A percentile compares a stretch with the other conserved stretches of the same genome.
Conservation (phyloP, 2,888 invertebrate species). For the Notocelia uddmanniana region DNA sequence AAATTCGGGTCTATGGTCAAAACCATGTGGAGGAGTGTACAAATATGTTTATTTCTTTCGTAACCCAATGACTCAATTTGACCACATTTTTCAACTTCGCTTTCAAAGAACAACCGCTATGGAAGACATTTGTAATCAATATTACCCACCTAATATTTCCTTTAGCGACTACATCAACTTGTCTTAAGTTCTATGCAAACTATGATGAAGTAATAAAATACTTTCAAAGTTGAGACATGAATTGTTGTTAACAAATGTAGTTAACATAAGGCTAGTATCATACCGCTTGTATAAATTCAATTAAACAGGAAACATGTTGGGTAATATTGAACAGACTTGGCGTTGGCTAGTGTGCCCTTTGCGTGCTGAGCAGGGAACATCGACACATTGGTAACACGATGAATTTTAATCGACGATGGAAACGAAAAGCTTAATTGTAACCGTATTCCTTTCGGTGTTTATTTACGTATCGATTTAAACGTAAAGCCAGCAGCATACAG, state of each 20-base stretch:
- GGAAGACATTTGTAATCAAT: constrained; percentile 4
- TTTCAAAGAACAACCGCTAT: neutral
- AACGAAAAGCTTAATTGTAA: neutral
- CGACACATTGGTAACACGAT: neutral
- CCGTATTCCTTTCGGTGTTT: neutral
- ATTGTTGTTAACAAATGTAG: neutral
- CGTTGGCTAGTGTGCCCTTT: neutral
- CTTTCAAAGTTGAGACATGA: neutral
- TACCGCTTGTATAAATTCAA: neutral
- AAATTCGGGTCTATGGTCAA: neutral
- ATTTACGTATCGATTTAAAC: neutral
- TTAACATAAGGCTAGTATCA: neutral
- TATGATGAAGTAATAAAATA: neutral
- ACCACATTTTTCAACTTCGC: neutral
- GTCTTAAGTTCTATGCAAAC: neutral
- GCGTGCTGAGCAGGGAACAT: too few species aligned
- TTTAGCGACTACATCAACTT: neutral
- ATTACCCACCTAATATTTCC: neutral
- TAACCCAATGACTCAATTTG: neutral
- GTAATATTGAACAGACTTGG: neutral
- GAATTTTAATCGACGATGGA: neutral
- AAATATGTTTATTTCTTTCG: neutral
- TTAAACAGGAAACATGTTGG: neutral
- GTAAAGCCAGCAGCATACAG: too few species aligned
- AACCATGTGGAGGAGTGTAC: neutral